A percentile compares a stretch with the other conserved stretches of the same genome.
Conservation (phyloP, 2,113 vertebrate species). For the Sinosuthora webbiana region DNA sequence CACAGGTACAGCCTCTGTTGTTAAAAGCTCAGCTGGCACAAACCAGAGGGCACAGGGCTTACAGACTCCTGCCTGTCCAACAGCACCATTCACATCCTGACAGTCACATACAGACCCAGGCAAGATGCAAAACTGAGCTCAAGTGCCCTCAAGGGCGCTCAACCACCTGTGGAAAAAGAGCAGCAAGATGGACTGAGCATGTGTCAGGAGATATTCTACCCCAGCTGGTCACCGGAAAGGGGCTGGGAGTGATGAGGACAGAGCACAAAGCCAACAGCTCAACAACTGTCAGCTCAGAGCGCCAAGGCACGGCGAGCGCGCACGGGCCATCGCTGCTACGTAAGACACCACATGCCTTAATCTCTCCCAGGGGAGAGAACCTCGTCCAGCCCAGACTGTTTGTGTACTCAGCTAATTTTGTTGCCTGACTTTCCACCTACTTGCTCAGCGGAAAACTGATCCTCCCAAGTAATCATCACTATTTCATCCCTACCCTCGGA, state of each 20-base stretch:
- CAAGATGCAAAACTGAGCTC: background rate
- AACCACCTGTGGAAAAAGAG: background rate
- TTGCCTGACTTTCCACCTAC: conserved; percentile 64
- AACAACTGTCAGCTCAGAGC: conserved; percentile 14
- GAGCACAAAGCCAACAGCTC: conserved; percentile 39
- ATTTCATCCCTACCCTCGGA: conserved; percentile 25
- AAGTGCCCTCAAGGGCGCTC: background rate
- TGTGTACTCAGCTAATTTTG: conserved; percentile 65
- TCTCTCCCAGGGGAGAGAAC: background rate
- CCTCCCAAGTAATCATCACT: conserved; percentile 55
- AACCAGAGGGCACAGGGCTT: background rate
- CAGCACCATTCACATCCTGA: background rate
- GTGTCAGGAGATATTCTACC: background rate
- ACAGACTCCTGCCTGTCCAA: background rate
- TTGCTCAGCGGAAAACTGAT: conserved; percentile 49
- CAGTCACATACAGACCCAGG: accelerated
- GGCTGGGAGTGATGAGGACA: background rate
- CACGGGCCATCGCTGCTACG: background rate
- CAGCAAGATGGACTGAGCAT: background rate
- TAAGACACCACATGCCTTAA: conserved; percentile 39
- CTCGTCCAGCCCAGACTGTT: conserved; percentile 51
- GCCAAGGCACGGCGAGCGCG: background rate
- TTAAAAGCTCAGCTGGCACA: background rate
- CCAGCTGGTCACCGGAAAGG: conserved; percentile 21
- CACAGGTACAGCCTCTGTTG: background rate